Evolutionary conservation across 2,113 vertebrate species (phyloP).

Genomic region (Upupa epops): DNA sequence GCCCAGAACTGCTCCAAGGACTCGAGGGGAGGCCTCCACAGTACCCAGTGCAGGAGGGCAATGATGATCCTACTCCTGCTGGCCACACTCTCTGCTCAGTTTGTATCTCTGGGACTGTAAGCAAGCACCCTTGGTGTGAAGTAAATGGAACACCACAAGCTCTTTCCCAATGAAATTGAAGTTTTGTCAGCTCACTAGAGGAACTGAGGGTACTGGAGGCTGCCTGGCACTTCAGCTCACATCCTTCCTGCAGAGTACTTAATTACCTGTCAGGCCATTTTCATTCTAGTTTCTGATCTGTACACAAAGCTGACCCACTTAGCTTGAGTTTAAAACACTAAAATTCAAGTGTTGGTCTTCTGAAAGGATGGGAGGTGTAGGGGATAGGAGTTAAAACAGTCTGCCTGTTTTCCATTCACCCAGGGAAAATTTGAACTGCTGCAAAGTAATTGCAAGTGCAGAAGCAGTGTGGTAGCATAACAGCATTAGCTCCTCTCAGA

Average conservation of each 20-base stretch:
- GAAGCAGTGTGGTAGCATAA: neutral
- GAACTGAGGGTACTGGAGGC: neutral
- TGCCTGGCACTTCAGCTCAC: neutral
- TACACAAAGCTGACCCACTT: neutral
- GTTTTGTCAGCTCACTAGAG: neutral
- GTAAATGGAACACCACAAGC: accelerated
- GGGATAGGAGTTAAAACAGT: accelerated
- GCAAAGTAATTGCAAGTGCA: accelerated
- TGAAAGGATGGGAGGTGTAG: neutral
- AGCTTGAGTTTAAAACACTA: neutral
- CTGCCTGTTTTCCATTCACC: neutral
- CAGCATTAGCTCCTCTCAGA: neutral
- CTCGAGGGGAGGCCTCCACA: too few relatives aligned
- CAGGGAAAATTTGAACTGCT: neutral
- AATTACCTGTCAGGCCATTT: neutral
- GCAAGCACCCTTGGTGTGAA: neutral
- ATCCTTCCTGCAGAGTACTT: neutral
- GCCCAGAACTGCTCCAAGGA: too few relatives aligned
- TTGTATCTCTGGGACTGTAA: neutral
- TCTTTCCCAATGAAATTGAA: neutral
- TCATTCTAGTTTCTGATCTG: neutral
- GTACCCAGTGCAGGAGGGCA: too few relatives aligned
- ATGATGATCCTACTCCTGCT: too few relatives aligned
- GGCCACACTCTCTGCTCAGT: neutral
- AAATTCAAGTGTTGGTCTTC: neutral